Evolutionary conservation across 2,113 vertebrate genomes (phyloP), one percentile per base, ranked within the genome.

Genomic region (Oxyura jamaicensis): DNA sequence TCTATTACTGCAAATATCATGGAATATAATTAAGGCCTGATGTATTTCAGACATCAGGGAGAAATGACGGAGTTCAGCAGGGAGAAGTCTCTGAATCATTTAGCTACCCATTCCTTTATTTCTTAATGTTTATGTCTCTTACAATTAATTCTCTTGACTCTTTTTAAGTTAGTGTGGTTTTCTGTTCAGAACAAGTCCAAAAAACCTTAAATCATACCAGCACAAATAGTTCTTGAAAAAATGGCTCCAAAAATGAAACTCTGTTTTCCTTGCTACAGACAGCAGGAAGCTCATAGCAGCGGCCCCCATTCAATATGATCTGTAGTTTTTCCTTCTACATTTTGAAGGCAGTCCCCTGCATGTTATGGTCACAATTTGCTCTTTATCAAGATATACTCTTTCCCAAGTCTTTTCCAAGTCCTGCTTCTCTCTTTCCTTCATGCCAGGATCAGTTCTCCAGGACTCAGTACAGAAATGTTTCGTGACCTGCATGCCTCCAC

Each of bases 251-350:
- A 67, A 81, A 78, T 56, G 68, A 83, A 52, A 65, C 33, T 13
- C 20, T 62, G 23, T 4, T 68, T 62, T 36, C 73, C 23, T 23
- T 63, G 60, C 83, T 59, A 9, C n/a, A 59, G 59, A 31, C 23
- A 28, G 8, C 25, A 31, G 36, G 3, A 52, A 46, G 36, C 6
- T 39, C 4, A 10, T 0, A 46, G 0, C 5, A 91, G 0, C 4
- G 84, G 56, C 19, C 48, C 41, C 44, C n/a, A 28, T 4, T 65
- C 35, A 56, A 13, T 6, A 42, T 0, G 2, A 11, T 67, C 35
- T 66, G 35, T 36, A 3, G 3, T 35, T 15, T 50, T 55, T 46
- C 59, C n/a, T n/a, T 6, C 50, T 11, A 11, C 21, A 1, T 23
- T 2, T 3, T 0, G 1, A 18, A 14, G 23, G 20, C 65, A 53